A percentile compares a stretch with the other conserved stretches of the same genome.
These are phyloP conservation scores for Serranus cabrilla DNA, from an alignment of 2,797 vertebrate genomes.

Conservation along the genomic window DNA sequence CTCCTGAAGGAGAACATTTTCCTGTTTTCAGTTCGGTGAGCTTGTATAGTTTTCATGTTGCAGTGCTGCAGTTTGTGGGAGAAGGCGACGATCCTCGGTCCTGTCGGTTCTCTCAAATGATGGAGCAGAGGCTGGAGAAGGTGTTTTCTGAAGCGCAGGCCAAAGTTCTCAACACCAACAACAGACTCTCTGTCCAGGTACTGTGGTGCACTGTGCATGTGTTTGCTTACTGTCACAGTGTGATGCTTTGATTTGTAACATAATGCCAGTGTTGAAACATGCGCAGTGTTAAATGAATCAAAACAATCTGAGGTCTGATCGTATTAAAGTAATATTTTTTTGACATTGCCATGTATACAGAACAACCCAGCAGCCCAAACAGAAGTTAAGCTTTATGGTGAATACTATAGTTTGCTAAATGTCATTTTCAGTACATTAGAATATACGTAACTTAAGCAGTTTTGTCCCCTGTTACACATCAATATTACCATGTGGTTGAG, in stretches of 20 bases:
- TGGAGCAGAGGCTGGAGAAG: conserved; percentile 94
- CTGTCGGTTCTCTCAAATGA: conserved; percentile 95
- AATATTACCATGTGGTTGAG: conserved; percentile 27
- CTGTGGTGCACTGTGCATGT: conserved; percentile 6
- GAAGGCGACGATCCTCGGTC: conserved; percentile 92
- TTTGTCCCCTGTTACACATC: conserved; percentile 28
- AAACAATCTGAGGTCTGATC: background rate
- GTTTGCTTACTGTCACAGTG: background rate
- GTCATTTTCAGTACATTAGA: background rate
- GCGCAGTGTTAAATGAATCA: conserved; percentile 2
- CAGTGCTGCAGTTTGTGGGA: conserved; percentile 97
- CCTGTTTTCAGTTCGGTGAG: background rate
- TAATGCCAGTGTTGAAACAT: background rate
- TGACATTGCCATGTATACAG: background rate
- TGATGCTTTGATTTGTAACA: background rate
- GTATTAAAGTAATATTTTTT: conserved; percentile 3
- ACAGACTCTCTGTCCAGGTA: conserved; percentile 93
- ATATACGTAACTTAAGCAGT: background rate
- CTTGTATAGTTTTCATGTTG: conserved; percentile 46
- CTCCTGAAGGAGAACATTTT: background rate
- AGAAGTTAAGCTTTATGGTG: background rate
- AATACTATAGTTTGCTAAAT: background rate
- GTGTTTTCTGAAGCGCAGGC: conserved; percentile 94
- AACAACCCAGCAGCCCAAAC: background rate
- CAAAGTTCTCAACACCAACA: conserved; percentile 89